Evolutionary conservation across 2,797 vertebrate genomes (phyloP).

Genomic region (Pangasius larnaudii): DNA sequence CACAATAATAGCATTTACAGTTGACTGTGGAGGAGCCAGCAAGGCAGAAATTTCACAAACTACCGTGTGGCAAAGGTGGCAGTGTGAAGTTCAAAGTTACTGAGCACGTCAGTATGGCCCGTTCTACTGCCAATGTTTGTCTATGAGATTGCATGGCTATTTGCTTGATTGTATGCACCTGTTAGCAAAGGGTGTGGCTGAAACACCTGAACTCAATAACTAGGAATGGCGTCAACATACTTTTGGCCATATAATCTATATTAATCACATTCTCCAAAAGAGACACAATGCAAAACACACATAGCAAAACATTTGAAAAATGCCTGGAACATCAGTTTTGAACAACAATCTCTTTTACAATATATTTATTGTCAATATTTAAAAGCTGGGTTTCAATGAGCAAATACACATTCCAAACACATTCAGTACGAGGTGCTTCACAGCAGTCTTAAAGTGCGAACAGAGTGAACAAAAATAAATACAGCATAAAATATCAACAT

Average conservation of each 20-base stretch:
- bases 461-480: conserved; percentile 12
- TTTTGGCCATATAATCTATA: not conserved
- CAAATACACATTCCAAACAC: not conserved
- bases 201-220: too few species aligned
- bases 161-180: too few species aligned
- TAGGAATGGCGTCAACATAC: not conserved
- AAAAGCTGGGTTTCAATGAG: not conserved
- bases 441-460: conserved; percentile 3
- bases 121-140: too few species aligned
- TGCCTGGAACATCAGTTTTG: not conserved
- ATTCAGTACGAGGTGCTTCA: conserved; percentile 1
- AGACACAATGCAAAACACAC: not conserved
- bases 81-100: too few species aligned
- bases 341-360: not conserved
- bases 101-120: too few species aligned
- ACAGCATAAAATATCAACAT: not conserved
- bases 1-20: not conserved
- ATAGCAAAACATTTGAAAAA: not conserved
- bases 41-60: too few species aligned
- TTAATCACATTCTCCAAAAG: not conserved
- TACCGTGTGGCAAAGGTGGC: too few species aligned
- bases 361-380: not conserved
- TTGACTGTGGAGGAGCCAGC: too few species aligned
- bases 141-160: too few species aligned
- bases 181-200: too few species aligned